phyloP scores from a whole-genome alignment of 2,797 vertebrate genomes.

The Sebastes nivosus region DNA sequence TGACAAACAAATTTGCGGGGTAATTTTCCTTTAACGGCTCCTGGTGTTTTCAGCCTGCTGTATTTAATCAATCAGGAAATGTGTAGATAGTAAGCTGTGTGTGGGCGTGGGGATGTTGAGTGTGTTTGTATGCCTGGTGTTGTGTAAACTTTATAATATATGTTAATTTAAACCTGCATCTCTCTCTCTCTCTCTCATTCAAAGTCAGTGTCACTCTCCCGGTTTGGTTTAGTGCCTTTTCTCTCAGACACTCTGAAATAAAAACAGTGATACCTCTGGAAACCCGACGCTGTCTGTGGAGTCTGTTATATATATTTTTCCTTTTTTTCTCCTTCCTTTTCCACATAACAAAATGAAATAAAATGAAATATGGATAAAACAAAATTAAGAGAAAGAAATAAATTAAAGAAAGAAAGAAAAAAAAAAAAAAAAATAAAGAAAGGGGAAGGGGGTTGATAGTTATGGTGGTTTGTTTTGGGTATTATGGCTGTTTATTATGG shows the following conservation, averaged over 20 bases:
- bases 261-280: conserved; percentile 83
- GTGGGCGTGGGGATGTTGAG: neutral
- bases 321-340: no score
- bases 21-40: neutral
- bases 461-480: no score
- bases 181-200: conserved; percentile 14
- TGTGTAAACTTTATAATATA: conserved; percentile 45
- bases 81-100: conserved; percentile 19
- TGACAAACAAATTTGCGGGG: neutral
- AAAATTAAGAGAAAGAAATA: no score
- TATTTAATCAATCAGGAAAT: conserved; percentile 23
- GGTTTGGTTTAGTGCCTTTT: conserved; percentile 88
- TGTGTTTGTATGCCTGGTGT: conserved; percentile 33
- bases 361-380: no score
- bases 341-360: no score
- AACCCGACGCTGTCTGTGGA: neutral
- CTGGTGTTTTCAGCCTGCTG: conserved; percentile 16
- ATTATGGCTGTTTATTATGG: no score
- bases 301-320: neutral
- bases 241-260: conserved; percentile 83
- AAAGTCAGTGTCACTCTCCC: conserved; percentile 64
- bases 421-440: no score
- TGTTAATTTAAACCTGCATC: conserved; percentile 45
- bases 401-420: no score
- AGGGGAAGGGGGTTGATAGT: no score